phyloP scores from a whole-genome alignment of 1,140 invertebrate genomes.

The Eriocheir sinensis region DNA sequence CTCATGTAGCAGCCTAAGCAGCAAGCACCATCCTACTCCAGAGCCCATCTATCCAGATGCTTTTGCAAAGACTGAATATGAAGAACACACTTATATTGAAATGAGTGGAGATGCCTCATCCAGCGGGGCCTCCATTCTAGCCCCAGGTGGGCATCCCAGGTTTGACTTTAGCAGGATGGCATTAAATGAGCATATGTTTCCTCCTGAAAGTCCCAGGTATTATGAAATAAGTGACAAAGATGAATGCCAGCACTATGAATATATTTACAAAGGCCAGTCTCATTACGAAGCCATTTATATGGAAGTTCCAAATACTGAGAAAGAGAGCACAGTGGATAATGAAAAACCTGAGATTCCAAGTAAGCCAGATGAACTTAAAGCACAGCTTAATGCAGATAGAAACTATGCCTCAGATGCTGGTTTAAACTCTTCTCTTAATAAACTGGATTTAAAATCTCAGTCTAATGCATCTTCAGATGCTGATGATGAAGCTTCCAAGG shows the following conservation, averaged over 20 bases:
- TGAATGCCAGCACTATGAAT: slow-evolving; percentile 79
- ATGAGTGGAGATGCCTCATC: slow-evolving; percentile 79
- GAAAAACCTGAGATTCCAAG: slow-evolving; percentile 70
- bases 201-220: slow-evolving; percentile 79
- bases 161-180: slow-evolving; percentile 63
- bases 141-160: slow-evolving; percentile 48
- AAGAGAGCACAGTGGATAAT: slow-evolving; percentile 54
- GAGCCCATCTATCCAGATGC: slow-evolving; percentile 77
- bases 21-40: slow-evolving; percentile 78
- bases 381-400: slow-evolving; percentile 48
- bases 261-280: slow-evolving; percentile 78
- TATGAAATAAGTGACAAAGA: slow-evolving; percentile 79
- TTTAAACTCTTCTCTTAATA: slow-evolving; percentile 65
- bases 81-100: slow-evolving; percentile 80
- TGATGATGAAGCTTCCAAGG: slow-evolving; percentile 92
- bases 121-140: slow-evolving; percentile 34
- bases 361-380: slow-evolving; percentile 76
- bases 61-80: slow-evolving; percentile 77
- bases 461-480: slow-evolving; percentile 87
- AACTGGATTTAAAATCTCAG: slow-evolving; percentile 66
- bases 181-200: slow-evolving; percentile 61
- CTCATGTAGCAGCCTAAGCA: slow-evolving; percentile 78
- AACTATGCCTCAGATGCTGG: slow-evolving; percentile 68
- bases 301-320: slow-evolving; percentile 78
- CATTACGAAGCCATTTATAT: slow-evolving; percentile 79